Base-by-base conservation (phyloP, 2,797 vertebrate genomes). In the Borostomias antarcticus region DNA sequence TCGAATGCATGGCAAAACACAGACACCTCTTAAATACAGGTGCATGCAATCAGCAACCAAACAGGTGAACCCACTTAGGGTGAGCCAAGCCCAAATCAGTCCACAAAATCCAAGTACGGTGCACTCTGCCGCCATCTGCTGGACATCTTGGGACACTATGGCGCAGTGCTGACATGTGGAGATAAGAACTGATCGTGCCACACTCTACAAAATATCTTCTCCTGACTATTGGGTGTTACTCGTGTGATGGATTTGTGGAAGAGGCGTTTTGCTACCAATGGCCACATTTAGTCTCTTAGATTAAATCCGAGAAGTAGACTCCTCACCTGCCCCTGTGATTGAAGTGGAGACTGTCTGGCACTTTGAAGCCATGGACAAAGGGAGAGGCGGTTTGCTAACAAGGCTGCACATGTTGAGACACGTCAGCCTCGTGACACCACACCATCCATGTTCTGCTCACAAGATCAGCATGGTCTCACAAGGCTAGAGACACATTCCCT, bases 281-380 rank as follows among this genome's bases (percentile, higher is more conserved):
- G 15, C 13, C n/a, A 43, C 4, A 4, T 58, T 35, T 29, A 32
- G 57, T 25, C 32, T 37, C 2, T 32, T n/a, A n/a, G 6, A 28
- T 56, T 32, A 32, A 32, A 29, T 32, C 53, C 29, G 52, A 30
- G 30, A 21, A 51, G 4, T 35, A 21, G 26, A 28, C 4, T 3
- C 1, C 32, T 11, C 48, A 52, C 25, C 32, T n/a, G n/a, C 45
- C 23, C 47, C 26, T 58, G 45, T 35, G 52, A 68, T 64, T 53
- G n/a, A 63, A 60, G 66, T 69, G 43, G 58, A 69, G 62, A 52
- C 58, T 48, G n/a, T n/a, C n/a, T n/a, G 47, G 56, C 68, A 62
- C 35, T 47, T 57, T 58, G 45, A n/a, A 63, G 56, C 43, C 28
- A 50, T 30, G 45, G 33, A 66, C 52, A 62, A 72, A 56, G 52